Evolutionary conservation across 2,888 invertebrate species (phyloP).

Genomic region (Agapetus fuscipes): DNA sequence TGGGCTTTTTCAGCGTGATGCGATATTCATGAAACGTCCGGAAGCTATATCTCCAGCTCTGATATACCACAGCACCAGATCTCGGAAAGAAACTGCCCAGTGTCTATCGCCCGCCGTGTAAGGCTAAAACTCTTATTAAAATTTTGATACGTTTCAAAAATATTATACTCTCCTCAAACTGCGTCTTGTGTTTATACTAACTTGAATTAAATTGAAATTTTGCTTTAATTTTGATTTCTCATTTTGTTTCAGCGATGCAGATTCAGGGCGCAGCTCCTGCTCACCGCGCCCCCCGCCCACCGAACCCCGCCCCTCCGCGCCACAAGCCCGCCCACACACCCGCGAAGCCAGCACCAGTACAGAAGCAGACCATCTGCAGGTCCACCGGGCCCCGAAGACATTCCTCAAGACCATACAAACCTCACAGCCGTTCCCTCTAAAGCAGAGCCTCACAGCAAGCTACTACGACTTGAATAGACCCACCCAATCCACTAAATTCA

Average conservation of each 20-base stretch:
- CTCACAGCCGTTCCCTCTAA: conserved; percentile 24
- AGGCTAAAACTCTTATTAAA: no score
- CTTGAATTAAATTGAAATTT: no score
- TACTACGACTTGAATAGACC: conserved; percentile 15
- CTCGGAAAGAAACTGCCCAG: no score
- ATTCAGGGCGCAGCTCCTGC: conserved; percentile 42
- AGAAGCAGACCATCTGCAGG: conserved; percentile 25
- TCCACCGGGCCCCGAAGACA: conserved; percentile 11
- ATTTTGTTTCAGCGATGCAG: conserved; percentile 32
- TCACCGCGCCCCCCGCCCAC: conserved; percentile 32
- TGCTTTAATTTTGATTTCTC: not conserved
- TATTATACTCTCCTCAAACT: no score
- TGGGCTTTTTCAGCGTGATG: no score
- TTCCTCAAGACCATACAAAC: conserved; percentile 9
- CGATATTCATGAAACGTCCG: no score
- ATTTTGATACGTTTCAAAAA: no score
- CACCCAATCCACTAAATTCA: not conserved
- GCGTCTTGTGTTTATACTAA: no score
- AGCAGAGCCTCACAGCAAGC: conserved; percentile 27
- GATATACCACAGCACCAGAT: no score
- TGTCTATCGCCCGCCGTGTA: no score
- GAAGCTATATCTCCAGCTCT: no score
- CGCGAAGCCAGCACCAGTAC: conserved; percentile 42
- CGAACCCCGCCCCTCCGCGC: conserved; percentile 3
- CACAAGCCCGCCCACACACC: conserved; percentile 28